These are phyloP conservation scores for Meloe dianella DNA, from an alignment of 2,888 invertebrate genomes.

Conservation along the genomic window DNA sequence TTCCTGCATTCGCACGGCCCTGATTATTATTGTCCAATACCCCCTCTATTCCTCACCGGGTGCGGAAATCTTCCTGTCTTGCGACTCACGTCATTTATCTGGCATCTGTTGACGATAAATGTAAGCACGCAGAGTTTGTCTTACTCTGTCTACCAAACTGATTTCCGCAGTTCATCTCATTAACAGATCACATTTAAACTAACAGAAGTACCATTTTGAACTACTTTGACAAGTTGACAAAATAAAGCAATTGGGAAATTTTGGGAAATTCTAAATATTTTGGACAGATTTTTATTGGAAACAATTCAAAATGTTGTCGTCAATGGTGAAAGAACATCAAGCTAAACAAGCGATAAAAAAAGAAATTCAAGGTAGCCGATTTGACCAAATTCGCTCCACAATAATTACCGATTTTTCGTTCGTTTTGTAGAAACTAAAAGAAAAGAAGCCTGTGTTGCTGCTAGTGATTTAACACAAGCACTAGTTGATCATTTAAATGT, in stretches of 20 bases:
- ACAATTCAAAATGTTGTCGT: constrained; percentile 75
- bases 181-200: too few relatives aligned
- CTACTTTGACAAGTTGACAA: constrained; percentile 8
- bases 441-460: constrained; percentile 91
- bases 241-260: background rate
- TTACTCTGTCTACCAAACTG: too few relatives aligned
- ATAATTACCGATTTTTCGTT: background rate
- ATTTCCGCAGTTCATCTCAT: too few relatives aligned
- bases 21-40: too few relatives aligned
- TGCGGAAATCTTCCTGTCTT: too few relatives aligned
- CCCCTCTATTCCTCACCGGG: too few relatives aligned
- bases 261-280: background rate
- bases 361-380: constrained; percentile 76
- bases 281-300: background rate
- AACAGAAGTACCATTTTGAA: too few relatives aligned
- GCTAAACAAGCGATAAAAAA: constrained; percentile 77
- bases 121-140: too few relatives aligned
- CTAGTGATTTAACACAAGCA: constrained; percentile 90
- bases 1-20: too few relatives aligned
- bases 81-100: too few relatives aligned
- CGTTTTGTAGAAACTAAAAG: constrained; percentile 82
- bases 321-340: constrained; percentile 88
- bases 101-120: too few relatives aligned
- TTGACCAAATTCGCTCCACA: background rate
- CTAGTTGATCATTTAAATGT: constrained; percentile 97